Base-by-base conservation (phyloP, 2,888 invertebrate species). In the Aleiodes leptofemur region DNA sequence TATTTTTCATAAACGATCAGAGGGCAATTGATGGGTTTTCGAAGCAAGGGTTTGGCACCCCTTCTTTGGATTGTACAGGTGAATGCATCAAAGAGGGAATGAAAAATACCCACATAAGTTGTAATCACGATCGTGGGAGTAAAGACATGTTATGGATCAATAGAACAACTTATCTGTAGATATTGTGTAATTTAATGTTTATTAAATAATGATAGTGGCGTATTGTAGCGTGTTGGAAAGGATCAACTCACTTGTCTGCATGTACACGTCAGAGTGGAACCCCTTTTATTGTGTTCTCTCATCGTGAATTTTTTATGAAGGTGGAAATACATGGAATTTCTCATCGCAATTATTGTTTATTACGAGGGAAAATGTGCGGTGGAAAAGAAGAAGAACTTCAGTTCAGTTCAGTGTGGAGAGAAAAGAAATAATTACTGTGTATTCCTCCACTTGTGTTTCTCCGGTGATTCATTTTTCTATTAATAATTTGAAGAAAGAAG, bases 31-130 rank as follows among this genome's bases (percentile, higher is more conserved):
- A 56, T 9, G 66, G 73, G 72, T 75, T 66, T 75, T 23, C 23
- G 76, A 72, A 72, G 69, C 53, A 76, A 72, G 66, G 71, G 53
- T 72, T 23, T 55, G 56, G 53, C 69, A 70, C 73, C 77, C 77
- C 55, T 69, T 69, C 59, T 69, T 55, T n/a, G 31, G 23, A 43
- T 9, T 43, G 43, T 11, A 48, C 64, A 64, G 43, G 64, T 64
- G 64, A 23, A 61, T 61, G 38, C 14, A 8, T 14, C 1, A 9
- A 23, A 38, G 43, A 64, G 43, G 64, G 64, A 43, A 64, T 43
- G 55, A 61, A 57, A 66, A 69, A 23, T 23, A 23, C 23, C 23
- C 55, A 43, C 75, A 56, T 53, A 34, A 69, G 38, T 34, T 59
- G 59, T 59, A 59, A 64, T 64, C 23, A 64, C 23, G 64, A 48